Conservation (phyloP, 53 echinoderm and acorn worm species). For the Luidia sarsii region DNA sequence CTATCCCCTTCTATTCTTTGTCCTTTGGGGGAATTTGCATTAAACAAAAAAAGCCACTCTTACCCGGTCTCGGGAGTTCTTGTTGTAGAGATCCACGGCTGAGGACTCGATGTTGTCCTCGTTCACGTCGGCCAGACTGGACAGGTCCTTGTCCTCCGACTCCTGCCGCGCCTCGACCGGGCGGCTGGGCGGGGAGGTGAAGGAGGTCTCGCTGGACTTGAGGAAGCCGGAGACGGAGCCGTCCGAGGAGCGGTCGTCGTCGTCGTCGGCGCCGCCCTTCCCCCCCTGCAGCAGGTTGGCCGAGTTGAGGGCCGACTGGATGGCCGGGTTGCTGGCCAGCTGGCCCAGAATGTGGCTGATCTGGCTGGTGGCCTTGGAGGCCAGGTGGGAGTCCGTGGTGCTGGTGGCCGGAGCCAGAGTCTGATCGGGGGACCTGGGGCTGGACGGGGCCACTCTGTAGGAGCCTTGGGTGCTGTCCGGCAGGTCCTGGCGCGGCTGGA, state of each 20-base stretch:
- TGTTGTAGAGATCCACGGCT: slow-evolving; percentile 96
- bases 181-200: neutral
- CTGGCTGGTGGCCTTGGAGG: slow-evolving; percentile 47
- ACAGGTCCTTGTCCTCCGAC: neutral
- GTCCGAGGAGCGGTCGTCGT: neutral
- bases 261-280: neutral
- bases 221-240: slow-evolving; percentile 23
- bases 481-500: slow-evolving; percentile 25
- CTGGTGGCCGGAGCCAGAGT: slow-evolving; percentile 43
- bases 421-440: slow-evolving; percentile 40
- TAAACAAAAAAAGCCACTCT: slow-evolving; percentile 23
- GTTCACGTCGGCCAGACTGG: slow-evolving; percentile 33
- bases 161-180: neutral
- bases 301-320: slow-evolving; percentile 57
- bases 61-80: slow-evolving; percentile 94
- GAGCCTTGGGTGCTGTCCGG: slow-evolving; percentile 54
- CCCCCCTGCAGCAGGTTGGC: slow-evolving; percentile 11
- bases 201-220: slow-evolving; percentile 29
- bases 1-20: neutral
- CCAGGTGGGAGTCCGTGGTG: slow-evolving; percentile 34
- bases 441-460: slow-evolving; percentile 20
- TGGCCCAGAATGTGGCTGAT: slow-evolving; percentile 84
- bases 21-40: too few species aligned
- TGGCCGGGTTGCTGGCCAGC: slow-evolving; percentile 59
- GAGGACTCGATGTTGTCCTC: slow-evolving; percentile 93